Percentiles rank a stretch among this genome's conserved stretches.
These are phyloP conservation scores for Drosophila parabipectinata DNA, from an alignment of 1,140 invertebrate species.

Conservation along the genomic window DNA sequence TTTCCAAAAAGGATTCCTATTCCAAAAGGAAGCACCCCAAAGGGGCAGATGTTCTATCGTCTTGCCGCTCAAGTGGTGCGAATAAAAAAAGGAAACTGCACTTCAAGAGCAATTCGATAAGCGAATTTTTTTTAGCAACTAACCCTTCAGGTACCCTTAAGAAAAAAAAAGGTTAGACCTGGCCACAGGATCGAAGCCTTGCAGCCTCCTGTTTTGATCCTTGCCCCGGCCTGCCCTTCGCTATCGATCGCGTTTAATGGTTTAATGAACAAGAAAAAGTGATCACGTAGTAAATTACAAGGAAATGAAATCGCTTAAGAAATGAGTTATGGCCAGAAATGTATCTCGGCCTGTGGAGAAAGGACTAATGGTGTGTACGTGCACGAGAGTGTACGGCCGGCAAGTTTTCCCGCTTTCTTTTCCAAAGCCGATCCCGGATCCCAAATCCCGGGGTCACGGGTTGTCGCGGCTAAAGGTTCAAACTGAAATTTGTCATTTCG, in stretches of 20 bases:
- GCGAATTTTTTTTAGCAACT: conserved; percentile 73
- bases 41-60: conserved; percentile 50
- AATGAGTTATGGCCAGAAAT: conserved; percentile 65
- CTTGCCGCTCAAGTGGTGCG: conserved; percentile 23
- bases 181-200: conserved; percentile 1
- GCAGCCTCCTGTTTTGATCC: conserved; percentile 55
- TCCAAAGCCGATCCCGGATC: conserved; percentile 1
- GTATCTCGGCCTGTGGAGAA: conserved; percentile 20
- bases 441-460: conserved; percentile 31
- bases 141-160: conserved; percentile 32
- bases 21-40: conserved; percentile 5
- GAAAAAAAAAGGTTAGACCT: conserved; percentile 10
- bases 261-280: conserved; percentile 80
- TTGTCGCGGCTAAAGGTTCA: conserved; percentile 55
- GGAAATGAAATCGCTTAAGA: conserved; percentile 75
- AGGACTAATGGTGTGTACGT: conserved; percentile 70
- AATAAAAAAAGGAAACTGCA: conserved; percentile 39
- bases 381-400: conserved; percentile 14
- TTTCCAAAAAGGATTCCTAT: conserved; percentile 11
- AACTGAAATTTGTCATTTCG: conserved; percentile 67
- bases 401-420: conserved; percentile 33
- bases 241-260: conserved; percentile 77
- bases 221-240: conserved; percentile 32
- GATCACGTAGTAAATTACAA: conserved; percentile 80
- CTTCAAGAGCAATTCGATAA: conserved; percentile 68